A percentile compares a stretch with the other conserved stretches of the same genome.
phyloP scores from a whole-genome alignment of 2,113 vertebrate genomes.

The Argyrosomus japonicus region DNA sequence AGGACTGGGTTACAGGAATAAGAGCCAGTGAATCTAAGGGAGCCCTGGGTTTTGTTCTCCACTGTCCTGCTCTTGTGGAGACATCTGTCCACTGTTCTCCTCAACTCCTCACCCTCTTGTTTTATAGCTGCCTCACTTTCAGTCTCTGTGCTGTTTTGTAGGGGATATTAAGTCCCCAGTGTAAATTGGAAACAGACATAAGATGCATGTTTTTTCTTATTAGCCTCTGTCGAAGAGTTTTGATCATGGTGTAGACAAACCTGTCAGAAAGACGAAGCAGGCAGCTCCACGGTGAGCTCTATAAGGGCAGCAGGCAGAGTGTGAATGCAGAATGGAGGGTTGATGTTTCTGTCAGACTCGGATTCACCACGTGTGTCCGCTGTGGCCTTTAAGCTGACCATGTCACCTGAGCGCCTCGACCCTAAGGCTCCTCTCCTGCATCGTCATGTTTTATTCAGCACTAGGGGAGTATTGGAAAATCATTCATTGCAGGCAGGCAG shows the following conservation, averaged over 20 bases:
- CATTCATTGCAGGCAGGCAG: slow-evolving; percentile 62
- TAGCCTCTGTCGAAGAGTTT: not conserved
- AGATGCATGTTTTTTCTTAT: not conserved
- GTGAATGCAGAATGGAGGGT: slow-evolving; percentile 33
- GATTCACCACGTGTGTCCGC: slow-evolving; percentile 73
- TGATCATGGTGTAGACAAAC: not conserved
- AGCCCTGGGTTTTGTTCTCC: slow-evolving; percentile 59
- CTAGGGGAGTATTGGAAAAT: slow-evolving; percentile 86
- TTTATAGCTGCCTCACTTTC: slow-evolving; percentile 12
- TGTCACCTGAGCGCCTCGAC: slow-evolving; percentile 83
- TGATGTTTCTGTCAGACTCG: slow-evolving; percentile 73
- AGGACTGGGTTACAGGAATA: slow-evolving; percentile 77
- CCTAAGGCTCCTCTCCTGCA: slow-evolving; percentile 77
- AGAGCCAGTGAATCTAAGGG: slow-evolving; percentile 61
- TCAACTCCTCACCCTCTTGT: slow-evolving; percentile 17
- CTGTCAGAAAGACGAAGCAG: not conserved
- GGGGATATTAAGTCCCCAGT: not conserved
- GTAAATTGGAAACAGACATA: not conserved
- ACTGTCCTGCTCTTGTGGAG: slow-evolving; percentile 42
- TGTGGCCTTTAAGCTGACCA: slow-evolving; percentile 68
- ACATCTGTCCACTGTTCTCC: slow-evolving; percentile 46
- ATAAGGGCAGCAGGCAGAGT: not conserved
- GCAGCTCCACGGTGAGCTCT: not conserved
- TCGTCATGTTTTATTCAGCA: slow-evolving; percentile 90
- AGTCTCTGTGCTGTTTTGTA: not conserved